phyloP scores from a whole-genome alignment of 2,113 vertebrate species.

The Notarius quadriscutis region DNA sequence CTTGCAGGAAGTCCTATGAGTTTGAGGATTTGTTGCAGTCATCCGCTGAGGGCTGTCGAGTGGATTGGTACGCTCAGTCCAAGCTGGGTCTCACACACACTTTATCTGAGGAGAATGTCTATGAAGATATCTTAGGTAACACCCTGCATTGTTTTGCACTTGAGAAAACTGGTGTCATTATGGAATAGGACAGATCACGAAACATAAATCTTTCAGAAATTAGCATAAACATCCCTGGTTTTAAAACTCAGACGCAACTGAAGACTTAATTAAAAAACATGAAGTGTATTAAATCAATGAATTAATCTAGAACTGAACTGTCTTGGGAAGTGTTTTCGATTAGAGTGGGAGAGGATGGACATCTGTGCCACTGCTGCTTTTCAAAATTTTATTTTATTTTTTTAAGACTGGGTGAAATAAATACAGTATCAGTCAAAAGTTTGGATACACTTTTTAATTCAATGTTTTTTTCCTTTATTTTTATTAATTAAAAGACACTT shows the following conservation, averaged over 20 bases:
- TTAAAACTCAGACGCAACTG: background rate
- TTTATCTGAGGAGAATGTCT: conserved; percentile 97
- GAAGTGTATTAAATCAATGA: background rate
- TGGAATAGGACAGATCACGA: background rate
- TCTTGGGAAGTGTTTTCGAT: background rate
- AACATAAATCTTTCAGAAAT: background rate
- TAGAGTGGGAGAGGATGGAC: background rate
- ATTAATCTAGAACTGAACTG: background rate
- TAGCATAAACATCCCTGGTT: background rate
- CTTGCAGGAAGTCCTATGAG: conserved; percentile 91
- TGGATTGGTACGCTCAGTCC: conserved; percentile 91
- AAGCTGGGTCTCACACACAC: conserved; percentile 90
- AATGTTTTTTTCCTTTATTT: too few relatives aligned
- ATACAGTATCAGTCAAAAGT: background rate
- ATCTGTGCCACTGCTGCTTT: background rate
- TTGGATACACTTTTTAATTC: too few relatives aligned
- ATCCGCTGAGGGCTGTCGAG: conserved; percentile 77
- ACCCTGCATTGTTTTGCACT: background rate
- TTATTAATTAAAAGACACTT: too few relatives aligned
- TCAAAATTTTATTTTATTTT: background rate
- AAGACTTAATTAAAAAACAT: background rate
- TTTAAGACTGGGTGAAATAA: background rate
- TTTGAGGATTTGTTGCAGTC: conserved; percentile 94
- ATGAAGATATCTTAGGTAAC: conserved; percentile 96
- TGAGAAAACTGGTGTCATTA: background rate